Base-by-base conservation (phyloP, 23 tunicate species). In the Corella eumyota region DNA sequence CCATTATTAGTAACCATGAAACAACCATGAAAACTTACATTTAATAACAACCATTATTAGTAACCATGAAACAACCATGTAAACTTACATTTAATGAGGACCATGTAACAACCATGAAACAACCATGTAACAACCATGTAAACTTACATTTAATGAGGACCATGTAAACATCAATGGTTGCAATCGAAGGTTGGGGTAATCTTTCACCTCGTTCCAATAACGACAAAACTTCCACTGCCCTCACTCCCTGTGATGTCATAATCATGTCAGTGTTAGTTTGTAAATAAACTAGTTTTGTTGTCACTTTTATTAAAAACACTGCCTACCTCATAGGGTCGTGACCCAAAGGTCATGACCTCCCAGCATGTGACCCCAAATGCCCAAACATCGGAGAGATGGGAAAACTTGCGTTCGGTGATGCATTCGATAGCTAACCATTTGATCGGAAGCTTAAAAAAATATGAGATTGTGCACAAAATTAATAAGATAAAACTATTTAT, bases 371-470 rank as follows among this genome's bases (percentile, higher is more conserved):
- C 78, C 9, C 98, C 98, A 34, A 67, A 92, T 35, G 92, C 79
- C 98, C 98, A 92, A 9, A 92, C 98, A 54, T 92, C 98, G 21
- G 92, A 81, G 37, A 49, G 80, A 34, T 81, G 92, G 6, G 98
- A 92, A 35, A 81, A 92, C 49, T 55, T 62, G 29, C 98, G 32
- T 44, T 83, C 86, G 20, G 79, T 82, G 67, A 92, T 81, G 81
- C 98, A 92, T 60, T 92, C 98, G 20, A 92, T 76, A 25, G 98
- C 98, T 35, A 92, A 59, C 98, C 98, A 92, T 61, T 92, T 92
- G 62, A 92, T 83, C 2, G 98, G 98, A 30, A 92, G 56, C 92
- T 83, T 77, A 52, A 68, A 58, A 32, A 47, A 54, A 48, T 66
- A 13, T 2, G 27, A 49, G 56, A 13, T n/a, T 15, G 13, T 53